A percentile compares a stretch with the other conserved stretches of the same genome.
These are phyloP conservation scores for Heliconius melpomene DNA, from an alignment of 1,140 invertebrate species.

Conservation along the genomic window DNA sequence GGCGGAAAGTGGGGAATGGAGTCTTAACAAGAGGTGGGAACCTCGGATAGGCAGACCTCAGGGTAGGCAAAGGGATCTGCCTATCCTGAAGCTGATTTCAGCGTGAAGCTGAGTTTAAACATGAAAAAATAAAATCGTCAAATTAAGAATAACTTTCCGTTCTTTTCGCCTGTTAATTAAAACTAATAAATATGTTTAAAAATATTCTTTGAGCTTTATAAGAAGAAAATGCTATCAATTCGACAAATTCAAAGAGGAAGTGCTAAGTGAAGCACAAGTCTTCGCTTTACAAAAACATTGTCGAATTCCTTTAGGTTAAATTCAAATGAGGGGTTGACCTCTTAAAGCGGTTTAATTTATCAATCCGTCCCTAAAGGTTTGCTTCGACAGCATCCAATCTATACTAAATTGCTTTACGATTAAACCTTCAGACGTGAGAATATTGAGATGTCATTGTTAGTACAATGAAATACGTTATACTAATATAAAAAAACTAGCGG, in stretches of 20 bases:
- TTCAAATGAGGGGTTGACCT: constrained; percentile 28
- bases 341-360: constrained; percentile 24
- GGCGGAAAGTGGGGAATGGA: too few relatives aligned
- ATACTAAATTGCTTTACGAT: constrained; percentile 14
- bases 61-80: too few relatives aligned
- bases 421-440: constrained; percentile 11
- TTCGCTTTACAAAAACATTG: not conserved
- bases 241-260: not conserved
- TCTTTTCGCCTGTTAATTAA: too few relatives aligned
- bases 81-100: too few relatives aligned
- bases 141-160: too few relatives aligned
- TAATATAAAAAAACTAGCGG: not conserved
- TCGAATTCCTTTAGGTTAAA: constrained; percentile 11
- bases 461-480: not conserved
- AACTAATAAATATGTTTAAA: too few relatives aligned
- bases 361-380: constrained; percentile 20
- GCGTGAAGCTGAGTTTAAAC: too few relatives aligned
- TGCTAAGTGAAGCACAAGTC: not conserved
- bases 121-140: too few relatives aligned
- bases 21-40: too few relatives aligned
- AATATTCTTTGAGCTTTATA: too few relatives aligned
- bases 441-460: not conserved
- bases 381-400: constrained; percentile 18
- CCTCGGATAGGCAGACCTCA: too few relatives aligned
- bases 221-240: not conserved